These are phyloP conservation scores for Pseudomugil tenellus DNA, from an alignment of 2,797 vertebrate species.

Conservation along the genomic window DNA sequence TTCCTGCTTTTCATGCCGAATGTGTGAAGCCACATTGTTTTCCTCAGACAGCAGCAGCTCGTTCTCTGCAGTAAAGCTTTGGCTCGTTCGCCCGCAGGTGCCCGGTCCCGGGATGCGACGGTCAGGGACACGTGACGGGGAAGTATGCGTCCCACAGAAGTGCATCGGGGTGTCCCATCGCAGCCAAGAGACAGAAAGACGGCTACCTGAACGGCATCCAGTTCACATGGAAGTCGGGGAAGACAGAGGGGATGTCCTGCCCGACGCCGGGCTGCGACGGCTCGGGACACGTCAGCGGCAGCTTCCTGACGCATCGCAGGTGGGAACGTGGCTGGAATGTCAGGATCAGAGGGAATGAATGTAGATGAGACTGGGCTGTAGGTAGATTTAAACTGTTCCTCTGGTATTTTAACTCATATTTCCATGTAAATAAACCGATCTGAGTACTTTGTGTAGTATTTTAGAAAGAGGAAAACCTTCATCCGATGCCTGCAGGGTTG, in stretches of 20 bases:
- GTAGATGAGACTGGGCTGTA: too few species aligned
- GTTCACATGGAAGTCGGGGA: conserved; percentile 99
- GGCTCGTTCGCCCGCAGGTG: conserved; percentile 81
- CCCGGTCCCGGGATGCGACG: conserved; percentile 96
- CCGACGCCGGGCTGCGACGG: conserved; percentile 97
- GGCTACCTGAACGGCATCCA: conserved; percentile 96
- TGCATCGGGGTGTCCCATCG: conserved; percentile 95
- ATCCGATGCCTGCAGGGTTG: too few species aligned
- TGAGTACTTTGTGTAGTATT: too few species aligned
- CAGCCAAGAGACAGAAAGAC: conserved; percentile 97
- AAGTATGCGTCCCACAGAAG: conserved; percentile 98
- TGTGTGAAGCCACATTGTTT: too few species aligned
- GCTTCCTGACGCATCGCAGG: conserved; percentile 99
- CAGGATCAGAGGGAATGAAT: not conserved
- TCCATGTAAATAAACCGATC: too few species aligned
- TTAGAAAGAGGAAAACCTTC: too few species aligned
- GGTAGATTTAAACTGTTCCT: too few species aligned
- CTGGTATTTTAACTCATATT: too few species aligned
- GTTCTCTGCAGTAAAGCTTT: too few species aligned
- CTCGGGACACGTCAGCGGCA: conserved; percentile 97
- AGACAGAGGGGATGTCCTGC: conserved; percentile 98
- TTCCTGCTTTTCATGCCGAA: too few species aligned
- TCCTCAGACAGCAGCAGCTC: too few species aligned
- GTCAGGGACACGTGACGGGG: conserved; percentile 97
- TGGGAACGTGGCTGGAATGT: conserved; percentile 63